Base-by-base conservation (phyloP, 2,797 vertebrate species). In the Xiphophorus birchmanni region DNA sequence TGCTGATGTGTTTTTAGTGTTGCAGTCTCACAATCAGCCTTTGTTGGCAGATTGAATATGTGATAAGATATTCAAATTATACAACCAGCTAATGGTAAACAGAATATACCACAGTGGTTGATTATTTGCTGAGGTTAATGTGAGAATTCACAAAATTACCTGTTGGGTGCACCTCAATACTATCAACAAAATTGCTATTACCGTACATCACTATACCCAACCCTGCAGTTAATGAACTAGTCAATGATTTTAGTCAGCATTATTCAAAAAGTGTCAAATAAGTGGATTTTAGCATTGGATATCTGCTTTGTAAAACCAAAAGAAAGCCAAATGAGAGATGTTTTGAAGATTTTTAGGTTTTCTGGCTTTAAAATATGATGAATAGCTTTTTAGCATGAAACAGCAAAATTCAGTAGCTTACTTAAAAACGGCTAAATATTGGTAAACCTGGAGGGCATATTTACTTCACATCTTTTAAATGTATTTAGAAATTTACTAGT, bases 31-130 rank as follows among this genome's bases (percentile, higher is more conserved):
- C 93, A 95, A 84, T 73, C 90, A 90, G 89, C 87, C 84, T 84
- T 79, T 93, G 89, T 93, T 91, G 91, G 86, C 92, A 91, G n/a
- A 96, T 96, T 95, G 95, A 96, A 73, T 95, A 96, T 90, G 95
- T 96, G 95, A 94, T 96, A 96, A 96, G 95, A 90, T 78, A 80
- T 87, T 92, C 48, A 87, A 85, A 86, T 80, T 76, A 86, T 91
- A 82, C 48, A 67, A 79, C 21, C 76, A 80, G 73, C 54, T 73
- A 71, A 80, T 87, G 40, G 54, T 63, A 88, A 89, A 81, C 75
- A 78, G 80, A 77, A 13, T 0, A 32, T 75, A 82, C 82, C 86
- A 86, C 88, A 40, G 79, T 90, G 92, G 92, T 87, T 81, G 91
- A 85, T 75, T 89, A 89, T 73, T 83, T 86, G 87, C 65, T 78